These are phyloP conservation scores for Abscondita cerata DNA, from an alignment of 2,888 invertebrate species.

Conservation along the genomic window DNA sequence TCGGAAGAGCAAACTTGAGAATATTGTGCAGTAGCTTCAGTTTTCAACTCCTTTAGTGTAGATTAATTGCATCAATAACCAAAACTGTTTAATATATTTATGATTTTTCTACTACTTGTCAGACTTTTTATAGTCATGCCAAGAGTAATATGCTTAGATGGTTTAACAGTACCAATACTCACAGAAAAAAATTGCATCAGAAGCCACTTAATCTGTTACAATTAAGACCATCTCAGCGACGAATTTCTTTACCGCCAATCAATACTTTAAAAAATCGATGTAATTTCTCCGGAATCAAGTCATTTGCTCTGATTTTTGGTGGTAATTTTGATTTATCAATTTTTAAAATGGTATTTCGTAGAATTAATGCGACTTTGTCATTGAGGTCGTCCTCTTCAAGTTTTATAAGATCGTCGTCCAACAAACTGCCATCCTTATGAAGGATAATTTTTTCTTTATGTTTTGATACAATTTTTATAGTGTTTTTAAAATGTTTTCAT, in stretches of 20 bases:
- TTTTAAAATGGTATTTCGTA: neutral
- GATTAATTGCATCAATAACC: slow-evolving; percentile 9
- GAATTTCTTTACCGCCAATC: neutral
- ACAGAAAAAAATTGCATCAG: neutral
- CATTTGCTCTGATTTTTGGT: neutral
- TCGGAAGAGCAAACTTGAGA: slow-evolving; percentile 18
- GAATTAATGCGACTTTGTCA: neutral
- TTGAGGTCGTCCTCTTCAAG: neutral
- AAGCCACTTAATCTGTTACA: neutral
- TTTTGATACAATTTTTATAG: neutral
- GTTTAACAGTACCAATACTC: neutral
- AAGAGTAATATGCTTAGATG: slow-evolving; percentile 26
- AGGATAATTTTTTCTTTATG: neutral
- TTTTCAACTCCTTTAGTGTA: slow-evolving; percentile 25
- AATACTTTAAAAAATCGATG: neutral
- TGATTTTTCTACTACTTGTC: slow-evolving; percentile 6
- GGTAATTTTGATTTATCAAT: neutral
- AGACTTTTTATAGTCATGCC: slow-evolving; percentile 7
- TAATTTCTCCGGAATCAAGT: neutral
- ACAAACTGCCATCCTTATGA: neutral
- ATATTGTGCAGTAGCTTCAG: slow-evolving; percentile 32
- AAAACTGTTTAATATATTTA: slow-evolving; percentile 13
- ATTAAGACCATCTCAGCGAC: neutral
- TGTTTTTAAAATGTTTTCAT: neutral
- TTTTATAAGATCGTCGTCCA: neutral